Percentiles rank a stretch among this genome's conserved stretches.
phyloP scores from a whole-genome alignment of 1,140 invertebrate genomes.

The Hermatobates lingyangjiaoensis region DNA sequence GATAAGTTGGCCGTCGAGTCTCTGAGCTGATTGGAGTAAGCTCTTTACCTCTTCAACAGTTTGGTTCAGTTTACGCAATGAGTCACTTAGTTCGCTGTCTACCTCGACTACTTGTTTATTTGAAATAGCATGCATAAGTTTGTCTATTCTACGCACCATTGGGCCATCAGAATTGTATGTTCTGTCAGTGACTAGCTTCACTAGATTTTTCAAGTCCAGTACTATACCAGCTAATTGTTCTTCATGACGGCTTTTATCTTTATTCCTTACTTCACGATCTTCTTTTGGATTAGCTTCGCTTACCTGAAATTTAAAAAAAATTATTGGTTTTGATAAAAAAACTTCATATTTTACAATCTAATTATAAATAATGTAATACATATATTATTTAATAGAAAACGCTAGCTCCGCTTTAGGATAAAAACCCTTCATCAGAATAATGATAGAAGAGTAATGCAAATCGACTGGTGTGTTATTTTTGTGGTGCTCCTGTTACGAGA shows the following conservation, averaged over 20 bases:
- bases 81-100: not conserved
- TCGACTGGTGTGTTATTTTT: no score
- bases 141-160: not conserved
- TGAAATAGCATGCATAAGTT: not conserved
- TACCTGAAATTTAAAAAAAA: slow-evolving; percentile 2
- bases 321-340: not conserved
- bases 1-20: slow-evolving; percentile 7
- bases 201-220: slow-evolving; percentile 3
- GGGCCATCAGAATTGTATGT: not conserved
- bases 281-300: not conserved
- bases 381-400: not conserved
- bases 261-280: not conserved
- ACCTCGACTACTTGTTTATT: not conserved
- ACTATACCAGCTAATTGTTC: slow-evolving; percentile 5
- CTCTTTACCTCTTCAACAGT: slow-evolving; percentile 8
- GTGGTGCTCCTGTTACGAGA: no score
- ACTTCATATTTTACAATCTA: not conserved
- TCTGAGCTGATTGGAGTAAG: slow-evolving; percentile 1
- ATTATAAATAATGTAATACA: not conserved
- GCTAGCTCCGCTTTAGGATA: not conserved
- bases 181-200: not conserved
- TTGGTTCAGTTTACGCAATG: not conserved
- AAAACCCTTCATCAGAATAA: not conserved
- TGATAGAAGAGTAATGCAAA: no score
- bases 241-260: slow-evolving; percentile 4